phyloP scores from a whole-genome alignment of 2,888 invertebrate species.

The Xylophagus ater region DNA sequence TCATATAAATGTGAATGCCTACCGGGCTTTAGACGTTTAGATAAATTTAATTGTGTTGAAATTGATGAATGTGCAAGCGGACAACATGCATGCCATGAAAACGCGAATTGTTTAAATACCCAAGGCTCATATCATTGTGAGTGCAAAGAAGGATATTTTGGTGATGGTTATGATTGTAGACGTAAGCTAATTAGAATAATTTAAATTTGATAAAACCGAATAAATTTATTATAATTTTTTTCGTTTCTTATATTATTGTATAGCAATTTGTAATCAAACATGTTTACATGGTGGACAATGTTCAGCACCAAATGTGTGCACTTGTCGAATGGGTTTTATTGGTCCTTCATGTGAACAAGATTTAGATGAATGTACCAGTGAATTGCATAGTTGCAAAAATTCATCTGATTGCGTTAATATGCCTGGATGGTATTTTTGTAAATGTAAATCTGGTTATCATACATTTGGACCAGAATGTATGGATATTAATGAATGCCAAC shows the following conservation, averaged over 20 bases:
- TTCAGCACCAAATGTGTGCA: slow-evolving; percentile 62
- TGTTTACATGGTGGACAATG: slow-evolving; percentile 80
- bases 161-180: slow-evolving; percentile 67
- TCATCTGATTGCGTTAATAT: slow-evolving; percentile 75
- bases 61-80: slow-evolving; percentile 66
- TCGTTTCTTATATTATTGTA: slow-evolving; percentile 7
- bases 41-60: slow-evolving; percentile 71
- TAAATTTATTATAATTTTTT: slow-evolving; percentile 3
- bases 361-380: slow-evolving; percentile 70
- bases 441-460: slow-evolving; percentile 68
- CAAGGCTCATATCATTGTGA: slow-evolving; percentile 70
- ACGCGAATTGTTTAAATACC: slow-evolving; percentile 71
- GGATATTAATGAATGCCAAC: slow-evolving; percentile 71
- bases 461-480: slow-evolving; percentile 46
- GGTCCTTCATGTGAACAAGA: slow-evolving; percentile 77
- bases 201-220: neutral
- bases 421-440: slow-evolving; percentile 84
- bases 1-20: slow-evolving; percentile 77
- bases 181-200: slow-evolving; percentile 48
- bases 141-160: slow-evolving; percentile 59
- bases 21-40: slow-evolving; percentile 62
- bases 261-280: slow-evolving; percentile 67
- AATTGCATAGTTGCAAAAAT: slow-evolving; percentile 59
- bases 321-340: slow-evolving; percentile 69
- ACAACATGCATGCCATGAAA: slow-evolving; percentile 60